Evolutionary conservation across 2,797 vertebrate genomes (phyloP).

Genomic region (Tamandua tetradactyla): DNA sequence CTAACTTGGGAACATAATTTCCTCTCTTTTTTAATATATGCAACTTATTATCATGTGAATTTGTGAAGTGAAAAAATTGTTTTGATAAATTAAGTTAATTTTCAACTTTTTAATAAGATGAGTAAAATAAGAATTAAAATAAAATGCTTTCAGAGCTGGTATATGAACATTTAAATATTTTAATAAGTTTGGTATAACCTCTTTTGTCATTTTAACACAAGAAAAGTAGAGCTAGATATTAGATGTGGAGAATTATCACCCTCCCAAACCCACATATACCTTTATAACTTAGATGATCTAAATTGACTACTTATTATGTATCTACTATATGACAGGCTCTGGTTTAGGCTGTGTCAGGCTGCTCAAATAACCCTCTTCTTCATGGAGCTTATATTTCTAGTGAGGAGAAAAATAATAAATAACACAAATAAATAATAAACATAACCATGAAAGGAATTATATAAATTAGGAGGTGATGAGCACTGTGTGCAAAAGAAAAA

Average conservation of each 20-base stretch:
- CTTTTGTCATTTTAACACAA: neutral
- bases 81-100: slow-evolving; percentile 6
- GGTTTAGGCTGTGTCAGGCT: neutral
- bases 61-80: neutral
- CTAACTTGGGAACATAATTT: neutral
- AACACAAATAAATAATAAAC: neutral
- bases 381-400: neutral
- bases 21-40: neutral
- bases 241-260: neutral
- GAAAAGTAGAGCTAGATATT: neutral
- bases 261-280: neutral
- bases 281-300: neutral
- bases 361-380: neutral
- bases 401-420: neutral
- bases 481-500: neutral
- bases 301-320: neutral
- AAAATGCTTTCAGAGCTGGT: neutral
- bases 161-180: neutral
- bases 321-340: neutral
- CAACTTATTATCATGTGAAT: neutral
- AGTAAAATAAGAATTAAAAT: neutral
- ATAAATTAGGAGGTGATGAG: neutral
- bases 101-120: neutral
- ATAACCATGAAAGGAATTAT: neutral
- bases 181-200: neutral